These are phyloP conservation scores for Turritopsis dohrnii DNA, from an alignment of 30 jellyfish, hydroid and myxozoan species.

Conservation along the genomic window DNA sequence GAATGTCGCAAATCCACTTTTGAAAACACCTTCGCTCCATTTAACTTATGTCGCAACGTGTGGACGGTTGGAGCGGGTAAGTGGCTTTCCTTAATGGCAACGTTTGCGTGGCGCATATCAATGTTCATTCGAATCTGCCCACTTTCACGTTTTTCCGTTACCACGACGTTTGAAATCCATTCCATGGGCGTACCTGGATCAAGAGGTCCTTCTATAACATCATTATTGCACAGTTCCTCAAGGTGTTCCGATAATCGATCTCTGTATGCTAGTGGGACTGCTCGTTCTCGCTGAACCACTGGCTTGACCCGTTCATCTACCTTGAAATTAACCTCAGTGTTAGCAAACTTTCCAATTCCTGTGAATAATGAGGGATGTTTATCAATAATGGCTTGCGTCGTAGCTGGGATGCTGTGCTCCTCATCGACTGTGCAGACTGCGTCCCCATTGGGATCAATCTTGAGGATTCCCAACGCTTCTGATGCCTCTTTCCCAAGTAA, in stretches of 20 bases:
- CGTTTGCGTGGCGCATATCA: not conserved
- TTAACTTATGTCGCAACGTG: not conserved
- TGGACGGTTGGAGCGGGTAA: not conserved
- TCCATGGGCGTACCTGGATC: not conserved
- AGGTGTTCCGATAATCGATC: not conserved
- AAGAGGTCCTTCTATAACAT: not conserved
- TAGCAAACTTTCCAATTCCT: not conserved
- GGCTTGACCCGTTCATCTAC: not conserved
- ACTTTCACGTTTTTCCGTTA: not conserved
- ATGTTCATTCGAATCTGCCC: not conserved
- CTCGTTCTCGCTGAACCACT: not conserved
- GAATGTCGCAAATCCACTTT: not conserved
- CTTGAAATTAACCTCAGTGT: not conserved
- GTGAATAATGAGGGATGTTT: not conserved
- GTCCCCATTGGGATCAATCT: not conserved
- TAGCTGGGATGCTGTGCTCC: not conserved
- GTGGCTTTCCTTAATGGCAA: not conserved
- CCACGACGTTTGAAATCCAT: not conserved
- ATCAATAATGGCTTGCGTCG: not conserved
- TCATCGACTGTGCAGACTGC: not conserved
- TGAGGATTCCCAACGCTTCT: not conserved
- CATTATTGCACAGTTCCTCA: not conserved
- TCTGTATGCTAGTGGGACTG: not conserved
- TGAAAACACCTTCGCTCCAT: not conserved
- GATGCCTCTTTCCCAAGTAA: not conserved